These are phyloP conservation scores for Lemur catta DNA, from an alignment of 2,797 vertebrate genomes.

Conservation along the genomic window DNA sequence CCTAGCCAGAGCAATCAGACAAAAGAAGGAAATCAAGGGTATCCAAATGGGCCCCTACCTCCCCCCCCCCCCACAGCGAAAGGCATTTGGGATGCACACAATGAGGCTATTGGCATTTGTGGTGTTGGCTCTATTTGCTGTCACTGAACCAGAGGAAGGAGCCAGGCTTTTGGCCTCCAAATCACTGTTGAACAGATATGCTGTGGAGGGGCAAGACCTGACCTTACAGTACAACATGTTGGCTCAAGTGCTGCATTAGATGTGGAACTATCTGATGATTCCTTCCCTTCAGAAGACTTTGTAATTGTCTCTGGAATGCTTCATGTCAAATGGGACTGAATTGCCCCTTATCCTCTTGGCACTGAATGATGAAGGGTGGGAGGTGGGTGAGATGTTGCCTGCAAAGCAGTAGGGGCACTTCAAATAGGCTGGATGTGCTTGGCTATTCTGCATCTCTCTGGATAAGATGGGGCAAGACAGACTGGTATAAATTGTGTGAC, in stretches of 20 bases:
- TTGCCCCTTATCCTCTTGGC: constrained; percentile 94
- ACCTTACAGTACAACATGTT: constrained; percentile 97
- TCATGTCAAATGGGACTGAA: constrained; percentile 97
- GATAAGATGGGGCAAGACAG: not conserved
- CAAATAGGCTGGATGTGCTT: no score
- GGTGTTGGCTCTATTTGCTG: constrained; percentile 80
- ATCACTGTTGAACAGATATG: constrained; percentile 93
- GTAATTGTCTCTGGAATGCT: constrained; percentile 98
- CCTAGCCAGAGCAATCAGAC: no score
- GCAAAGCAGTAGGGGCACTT: not conserved
- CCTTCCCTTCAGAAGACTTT: constrained; percentile 97
- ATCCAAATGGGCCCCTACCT: no score
- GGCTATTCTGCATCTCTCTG: not conserved
- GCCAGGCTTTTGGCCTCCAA: constrained; percentile 96
- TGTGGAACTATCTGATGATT: constrained; percentile 95
- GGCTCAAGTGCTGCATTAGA: constrained; percentile 96
- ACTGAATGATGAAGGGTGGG: not conserved
- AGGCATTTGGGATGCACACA: constrained; percentile 26
- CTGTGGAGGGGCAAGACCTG: constrained; percentile 95
- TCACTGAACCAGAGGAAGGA: constrained; percentile 89
- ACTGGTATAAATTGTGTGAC: not conserved
- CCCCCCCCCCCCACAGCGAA: no score
- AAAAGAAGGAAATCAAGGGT: no score
- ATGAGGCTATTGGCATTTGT: constrained; percentile 85
- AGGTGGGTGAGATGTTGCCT: not conserved